A percentile compares a stretch with the other conserved stretches of the same genome.
phyloP scores from a whole-genome alignment of 2,888 invertebrate species.

The Pherbina coryleti region DNA sequence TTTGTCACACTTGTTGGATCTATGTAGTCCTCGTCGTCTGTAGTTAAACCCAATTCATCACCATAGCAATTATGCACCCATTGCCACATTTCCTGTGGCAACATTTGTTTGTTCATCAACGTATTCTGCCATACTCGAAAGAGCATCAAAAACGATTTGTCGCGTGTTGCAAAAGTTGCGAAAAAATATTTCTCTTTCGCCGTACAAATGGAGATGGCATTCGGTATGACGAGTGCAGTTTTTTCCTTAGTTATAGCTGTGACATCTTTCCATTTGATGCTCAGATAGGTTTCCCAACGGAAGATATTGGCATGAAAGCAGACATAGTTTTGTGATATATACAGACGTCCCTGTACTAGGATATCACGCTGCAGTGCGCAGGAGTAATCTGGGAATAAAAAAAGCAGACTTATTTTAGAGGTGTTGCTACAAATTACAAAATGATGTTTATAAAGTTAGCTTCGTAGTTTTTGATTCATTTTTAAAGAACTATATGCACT shows the following conservation, averaged over 20 bases:
- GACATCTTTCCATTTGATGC: slow-evolving; percentile 90
- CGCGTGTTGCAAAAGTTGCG: slow-evolving; percentile 93
- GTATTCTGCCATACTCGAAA: slow-evolving; percentile 97
- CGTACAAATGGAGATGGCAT: slow-evolving; percentile 91
- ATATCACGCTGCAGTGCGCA: slow-evolving; percentile 98
- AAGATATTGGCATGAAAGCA: slow-evolving; percentile 99
- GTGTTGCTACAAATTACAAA: not conserved
- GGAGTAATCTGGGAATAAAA: slow-evolving; percentile 83
- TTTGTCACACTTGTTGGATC: slow-evolving; percentile 70
- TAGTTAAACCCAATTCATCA: slow-evolving; percentile 91
- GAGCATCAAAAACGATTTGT: slow-evolving; percentile 95
- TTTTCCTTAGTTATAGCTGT: slow-evolving; percentile 95
- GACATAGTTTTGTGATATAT: slow-evolving; percentile 94
- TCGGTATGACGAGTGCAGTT: slow-evolving; percentile 94
- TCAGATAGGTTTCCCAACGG: slow-evolving; percentile 92
- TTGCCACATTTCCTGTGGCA: slow-evolving; percentile 87
- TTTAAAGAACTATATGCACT: no score
- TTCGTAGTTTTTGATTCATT: no score
- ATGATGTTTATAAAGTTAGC: no score
- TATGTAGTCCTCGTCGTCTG: slow-evolving; percentile 90
- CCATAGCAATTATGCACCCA: slow-evolving; percentile 95
- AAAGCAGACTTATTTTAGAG: not conserved
- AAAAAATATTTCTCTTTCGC: slow-evolving; percentile 90
- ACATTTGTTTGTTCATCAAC: slow-evolving; percentile 89
- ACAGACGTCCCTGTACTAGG: slow-evolving; percentile 93